Percentiles rank a stretch among this genome's conserved stretches.
Conservation (phyloP, 2,113 vertebrate species). For the Salvelinus alpinus region DNA sequence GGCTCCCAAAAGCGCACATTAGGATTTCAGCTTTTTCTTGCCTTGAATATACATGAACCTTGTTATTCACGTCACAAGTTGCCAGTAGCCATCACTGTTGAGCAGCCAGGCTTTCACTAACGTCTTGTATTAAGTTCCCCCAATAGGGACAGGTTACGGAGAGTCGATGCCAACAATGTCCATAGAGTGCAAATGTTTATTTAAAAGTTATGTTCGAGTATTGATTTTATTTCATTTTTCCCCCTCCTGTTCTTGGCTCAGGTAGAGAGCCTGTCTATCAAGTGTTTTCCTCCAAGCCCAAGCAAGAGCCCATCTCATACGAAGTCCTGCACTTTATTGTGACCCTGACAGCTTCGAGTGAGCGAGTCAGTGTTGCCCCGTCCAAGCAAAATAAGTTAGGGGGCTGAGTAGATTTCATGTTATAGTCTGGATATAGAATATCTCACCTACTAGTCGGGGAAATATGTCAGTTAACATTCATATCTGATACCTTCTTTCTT, state of each 20-base stretch:
- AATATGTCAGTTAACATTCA: conserved; percentile 59
- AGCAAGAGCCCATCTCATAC: conserved; percentile 63
- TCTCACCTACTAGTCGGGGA: conserved; percentile 63
- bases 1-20: conserved; percentile 10
- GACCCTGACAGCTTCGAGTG: conserved; percentile 39
- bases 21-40: conserved; percentile 30
- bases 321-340: conserved; percentile 51
- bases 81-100: conserved; percentile 74
- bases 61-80: conserved; percentile 67
- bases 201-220: conserved; percentile 78
- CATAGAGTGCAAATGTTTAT: conserved; percentile 77
- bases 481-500: conserved; percentile 46
- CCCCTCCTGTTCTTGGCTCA: conserved; percentile 63
- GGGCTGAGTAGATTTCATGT: conserved; percentile 53
- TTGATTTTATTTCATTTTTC: conserved; percentile 77
- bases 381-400: conserved; percentile 72
- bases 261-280: conserved; percentile 71
- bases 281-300: conserved; percentile 47
- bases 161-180: conserved; percentile 73
- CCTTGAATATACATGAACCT: conserved; percentile 68
- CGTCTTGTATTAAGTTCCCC: conserved; percentile 69
- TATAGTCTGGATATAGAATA: conserved; percentile 63
- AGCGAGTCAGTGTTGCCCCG: conserved; percentile 35
- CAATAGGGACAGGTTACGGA: conserved; percentile 70
- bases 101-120: conserved; percentile 61